Evolutionary conservation across 2,888 invertebrate species (phyloP), one percentile per base, ranked within the genome.

Genomic region (Eupelmus urozonus): DNA sequence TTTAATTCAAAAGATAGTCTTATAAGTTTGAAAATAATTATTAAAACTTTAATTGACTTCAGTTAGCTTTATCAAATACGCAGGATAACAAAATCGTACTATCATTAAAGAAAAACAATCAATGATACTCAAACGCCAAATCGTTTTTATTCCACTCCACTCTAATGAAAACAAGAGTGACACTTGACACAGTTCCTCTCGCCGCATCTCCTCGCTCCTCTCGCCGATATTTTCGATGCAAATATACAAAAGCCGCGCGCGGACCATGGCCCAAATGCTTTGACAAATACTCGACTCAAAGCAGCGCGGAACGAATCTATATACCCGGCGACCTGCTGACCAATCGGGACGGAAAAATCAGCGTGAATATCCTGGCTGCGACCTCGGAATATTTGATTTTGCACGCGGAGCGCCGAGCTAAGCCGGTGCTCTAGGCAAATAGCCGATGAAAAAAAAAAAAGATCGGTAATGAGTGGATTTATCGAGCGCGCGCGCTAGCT

Each of bases 401-500:
- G 45, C 45, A 25, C 29, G 18, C 27, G 18, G 53, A 18, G n/a
- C 20, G 4, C 45, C 42, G 49, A 29, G 40, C n/a, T 18, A 67
- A 67, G 34, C 51, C 34, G n/a, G n/a, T 34, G 9, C 9, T 34
- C 3, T 59, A 71, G 51, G 7, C 29, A 49, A 49, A 71, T 27
- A 59, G 59, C 16, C 20, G 20, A 53, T 20, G n/a, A 49, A 57
- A 66, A 13, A 23, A 66, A 27, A n/a, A 23, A 34, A 20, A 34
- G 25, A 29, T 72, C 13, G 72, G 34, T 72, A 72, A 72, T 62
- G 72, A 72, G 72, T 34, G 72, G 53, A 51, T 62, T 62, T 62
- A 62, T 62, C 51, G 34, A 25, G 18, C 13, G 13, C 20, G 1
- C 20, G 60, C 9, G 45, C 34, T 40, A 27, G 20, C 16, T 23